phyloP scores from a whole-genome alignment of 2,797 vertebrate species.

The Gambusia yucatana region DNA sequence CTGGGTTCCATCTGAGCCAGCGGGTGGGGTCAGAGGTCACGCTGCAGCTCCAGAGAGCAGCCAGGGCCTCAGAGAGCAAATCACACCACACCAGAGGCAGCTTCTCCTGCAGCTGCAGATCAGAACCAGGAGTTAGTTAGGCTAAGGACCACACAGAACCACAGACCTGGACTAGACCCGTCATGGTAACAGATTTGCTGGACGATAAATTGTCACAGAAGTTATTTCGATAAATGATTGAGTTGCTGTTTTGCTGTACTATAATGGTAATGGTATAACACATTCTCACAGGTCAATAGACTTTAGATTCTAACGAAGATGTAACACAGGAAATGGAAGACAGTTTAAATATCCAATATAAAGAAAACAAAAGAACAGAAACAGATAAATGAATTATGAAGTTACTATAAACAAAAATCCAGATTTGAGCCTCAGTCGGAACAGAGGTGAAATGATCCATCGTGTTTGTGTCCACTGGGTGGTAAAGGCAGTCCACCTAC shows the following conservation, averaged over 20 bases:
- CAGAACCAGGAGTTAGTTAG: neutral
- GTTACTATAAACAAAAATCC: neutral
- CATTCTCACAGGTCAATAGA: too few species aligned
- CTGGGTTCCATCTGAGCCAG: constrained; percentile 90
- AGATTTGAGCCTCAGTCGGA: neutral
- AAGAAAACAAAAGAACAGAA: too few species aligned
- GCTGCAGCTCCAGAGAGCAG: constrained; percentile 89
- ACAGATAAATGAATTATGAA: too few species aligned
- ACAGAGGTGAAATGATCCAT: neutral
- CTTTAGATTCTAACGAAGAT: too few species aligned
- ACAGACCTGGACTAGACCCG: neutral
- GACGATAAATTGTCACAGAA: too few species aligned
- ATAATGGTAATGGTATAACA: too few species aligned
- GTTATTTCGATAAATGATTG: too few species aligned
- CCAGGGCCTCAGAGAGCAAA: constrained; percentile 85
- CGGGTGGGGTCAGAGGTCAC: constrained; percentile 87
- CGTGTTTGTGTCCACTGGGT: neutral
- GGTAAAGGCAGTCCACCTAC: constrained; percentile 68
- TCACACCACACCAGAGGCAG: constrained; percentile 87
- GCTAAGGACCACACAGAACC: neutral
- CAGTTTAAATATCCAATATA: too few species aligned
- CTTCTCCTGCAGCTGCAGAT: constrained; percentile 81
- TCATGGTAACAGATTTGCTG: too few species aligned
- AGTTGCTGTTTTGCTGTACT: too few species aligned
- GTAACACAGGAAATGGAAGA: too few species aligned